These are phyloP conservation scores for Chorisops tibialis DNA, from an alignment of 2,888 invertebrate species.

Conservation along the genomic window DNA sequence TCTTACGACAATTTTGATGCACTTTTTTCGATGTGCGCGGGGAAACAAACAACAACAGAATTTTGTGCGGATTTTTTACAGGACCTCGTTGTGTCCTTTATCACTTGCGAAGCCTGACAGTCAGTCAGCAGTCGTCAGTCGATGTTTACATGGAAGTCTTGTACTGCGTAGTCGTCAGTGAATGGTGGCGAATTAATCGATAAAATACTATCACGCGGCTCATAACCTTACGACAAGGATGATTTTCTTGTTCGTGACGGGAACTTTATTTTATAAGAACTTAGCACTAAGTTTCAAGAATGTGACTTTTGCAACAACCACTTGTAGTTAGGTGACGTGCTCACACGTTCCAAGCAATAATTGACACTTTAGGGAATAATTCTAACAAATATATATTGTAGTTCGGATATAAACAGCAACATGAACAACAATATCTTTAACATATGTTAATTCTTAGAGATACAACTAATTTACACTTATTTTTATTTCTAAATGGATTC, in stretches of 20 bases:
- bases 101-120: no score
- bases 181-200: slow-evolving; percentile 18
- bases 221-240: slow-evolving; percentile 5
- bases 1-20: slow-evolving; percentile 1
- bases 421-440: slow-evolving; percentile 9
- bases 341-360: neutral
- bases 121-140: neutral
- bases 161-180: slow-evolving; percentile 18
- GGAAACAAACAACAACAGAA: no score
- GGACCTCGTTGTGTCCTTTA: neutral
- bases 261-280: neutral
- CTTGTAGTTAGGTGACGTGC: neutral
- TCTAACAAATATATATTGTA: neutral
- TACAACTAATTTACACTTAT: no score
- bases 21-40: neutral
- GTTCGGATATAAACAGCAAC: neutral
- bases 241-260: neutral
- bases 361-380: slow-evolving; percentile 19
- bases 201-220: slow-evolving; percentile 20
- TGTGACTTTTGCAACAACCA: neutral
- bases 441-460: neutral
- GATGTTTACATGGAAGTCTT: slow-evolving; percentile 9
- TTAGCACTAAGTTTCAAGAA: neutral
- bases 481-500: no score
- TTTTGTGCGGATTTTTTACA: neutral